phyloP scores from a whole-genome alignment of 1,140 invertebrate species.

The Brachionus angularis region DNA sequence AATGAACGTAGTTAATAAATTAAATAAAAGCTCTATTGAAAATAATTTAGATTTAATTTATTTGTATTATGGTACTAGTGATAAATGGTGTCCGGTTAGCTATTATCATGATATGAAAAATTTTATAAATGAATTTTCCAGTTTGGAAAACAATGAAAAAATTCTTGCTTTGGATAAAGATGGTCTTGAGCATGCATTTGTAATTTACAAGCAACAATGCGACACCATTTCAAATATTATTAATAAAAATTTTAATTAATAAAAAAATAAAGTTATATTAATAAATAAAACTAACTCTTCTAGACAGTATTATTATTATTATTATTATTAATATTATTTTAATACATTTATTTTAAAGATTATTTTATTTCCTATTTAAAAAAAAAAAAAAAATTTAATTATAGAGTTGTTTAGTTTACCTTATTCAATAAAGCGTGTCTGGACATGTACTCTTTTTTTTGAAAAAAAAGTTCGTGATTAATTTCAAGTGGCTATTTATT shows the following conservation, averaged over 20 bases:
- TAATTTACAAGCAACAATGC: constrained; percentile 51
- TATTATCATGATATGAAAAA: constrained; percentile 64
- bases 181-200: constrained; percentile 71
- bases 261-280: too few species aligned
- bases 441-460: too few species aligned
- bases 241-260: neutral
- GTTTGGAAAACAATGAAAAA: constrained; percentile 58
- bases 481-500: too few species aligned
- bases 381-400: too few species aligned
- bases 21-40: constrained; percentile 54
- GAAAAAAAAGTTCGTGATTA: too few species aligned
- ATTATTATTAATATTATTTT: too few species aligned
- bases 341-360: too few species aligned
- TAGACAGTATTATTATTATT: too few species aligned
- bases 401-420: too few species aligned
- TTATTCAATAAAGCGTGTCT: too few species aligned
- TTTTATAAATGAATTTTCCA: constrained; percentile 49
- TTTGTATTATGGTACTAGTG: constrained; percentile 70
- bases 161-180: constrained; percentile 66
- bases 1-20: constrained; percentile 54
- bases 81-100: constrained; percentile 70
- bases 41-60: constrained; percentile 61
- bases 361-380: too few species aligned
- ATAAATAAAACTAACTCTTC: too few species aligned
- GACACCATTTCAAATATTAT: constrained; percentile 15